A percentile compares a stretch with the other conserved stretches of the same genome.
Conservation (phyloP, 2,888 invertebrate genomes). For the Pterostichus niger region DNA sequence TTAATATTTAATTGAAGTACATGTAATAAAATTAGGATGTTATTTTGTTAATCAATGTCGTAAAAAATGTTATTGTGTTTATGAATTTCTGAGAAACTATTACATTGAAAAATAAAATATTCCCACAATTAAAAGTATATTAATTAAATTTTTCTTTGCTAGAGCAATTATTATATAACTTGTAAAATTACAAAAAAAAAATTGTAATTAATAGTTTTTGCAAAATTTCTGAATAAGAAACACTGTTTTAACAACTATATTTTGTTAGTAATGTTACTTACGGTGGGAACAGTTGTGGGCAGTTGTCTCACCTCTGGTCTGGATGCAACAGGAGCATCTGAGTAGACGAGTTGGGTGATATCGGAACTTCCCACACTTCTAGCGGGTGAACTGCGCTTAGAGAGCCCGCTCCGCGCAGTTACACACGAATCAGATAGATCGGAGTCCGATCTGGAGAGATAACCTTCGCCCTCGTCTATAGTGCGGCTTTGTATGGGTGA, state of each 20-base stretch:
- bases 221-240: background rate
- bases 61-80: slow-evolving; percentile 6
- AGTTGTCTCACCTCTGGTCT: slow-evolving; percentile 55
- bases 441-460: slow-evolving; percentile 72
- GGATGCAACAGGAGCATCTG: background rate
- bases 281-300: slow-evolving; percentile 20
- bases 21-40: slow-evolving; percentile 1
- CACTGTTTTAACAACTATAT: background rate
- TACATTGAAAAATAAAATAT: slow-evolving; percentile 1
- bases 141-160: slow-evolving; percentile 15
- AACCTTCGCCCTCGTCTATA: slow-evolving; percentile 68
- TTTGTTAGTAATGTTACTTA: slow-evolving; percentile 35
- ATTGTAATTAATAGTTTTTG: slow-evolving; percentile 34
- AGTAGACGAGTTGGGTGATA: too few species aligned
- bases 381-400: slow-evolving; percentile 49
- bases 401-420: slow-evolving; percentile 63
- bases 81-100: background rate
- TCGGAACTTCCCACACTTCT: background rate
- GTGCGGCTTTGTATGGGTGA: slow-evolving; percentile 72
- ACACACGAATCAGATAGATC: slow-evolving; percentile 71
- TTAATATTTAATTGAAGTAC: too few species aligned
- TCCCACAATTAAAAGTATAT: slow-evolving; percentile 41
- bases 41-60: background rate
- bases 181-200: background rate
- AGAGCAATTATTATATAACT: slow-evolving; percentile 6